Conservation (phyloP, 2,888 invertebrate genomes). For the Standfussiana lucernea region DNA sequence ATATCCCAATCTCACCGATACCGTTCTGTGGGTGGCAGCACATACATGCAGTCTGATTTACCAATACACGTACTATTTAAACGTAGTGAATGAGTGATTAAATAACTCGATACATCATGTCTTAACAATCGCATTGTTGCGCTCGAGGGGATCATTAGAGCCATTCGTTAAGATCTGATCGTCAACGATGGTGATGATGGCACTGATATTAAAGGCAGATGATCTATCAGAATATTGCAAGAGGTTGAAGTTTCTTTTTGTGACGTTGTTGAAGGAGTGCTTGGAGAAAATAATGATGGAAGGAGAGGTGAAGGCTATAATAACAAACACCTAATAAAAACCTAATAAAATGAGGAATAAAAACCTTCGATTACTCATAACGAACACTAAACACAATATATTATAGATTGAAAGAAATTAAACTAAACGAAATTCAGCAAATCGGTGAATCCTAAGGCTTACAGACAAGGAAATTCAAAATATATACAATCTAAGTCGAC, state of each 20-base stretch:
- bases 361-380: background rate
- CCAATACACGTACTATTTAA: constrained; percentile 70
- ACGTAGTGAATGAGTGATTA: constrained; percentile 80
- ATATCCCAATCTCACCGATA: constrained; percentile 23
- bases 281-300: background rate
- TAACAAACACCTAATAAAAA: too few relatives aligned
- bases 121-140: constrained; percentile 80
- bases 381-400: background rate
- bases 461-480: background rate
- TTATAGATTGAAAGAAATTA: background rate
- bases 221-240: constrained; percentile 25
- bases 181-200: constrained; percentile 48
- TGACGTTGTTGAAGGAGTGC: background rate
- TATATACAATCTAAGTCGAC: too few relatives aligned
- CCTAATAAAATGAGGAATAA: background rate
- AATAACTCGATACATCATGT: constrained; percentile 82
- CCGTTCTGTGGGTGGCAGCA: constrained; percentile 76
- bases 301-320: background rate
- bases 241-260: background rate
- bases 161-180: constrained; percentile 67
- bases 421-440: background rate
- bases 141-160: constrained; percentile 74
- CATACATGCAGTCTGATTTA: constrained; percentile 73
- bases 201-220: constrained; percentile 39
- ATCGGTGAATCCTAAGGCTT: background rate